Percentiles rank a stretch among this genome's conserved stretches.
phyloP scores from a whole-genome alignment of 1,140 invertebrate genomes.

The Drosophila lacertosa region DNA sequence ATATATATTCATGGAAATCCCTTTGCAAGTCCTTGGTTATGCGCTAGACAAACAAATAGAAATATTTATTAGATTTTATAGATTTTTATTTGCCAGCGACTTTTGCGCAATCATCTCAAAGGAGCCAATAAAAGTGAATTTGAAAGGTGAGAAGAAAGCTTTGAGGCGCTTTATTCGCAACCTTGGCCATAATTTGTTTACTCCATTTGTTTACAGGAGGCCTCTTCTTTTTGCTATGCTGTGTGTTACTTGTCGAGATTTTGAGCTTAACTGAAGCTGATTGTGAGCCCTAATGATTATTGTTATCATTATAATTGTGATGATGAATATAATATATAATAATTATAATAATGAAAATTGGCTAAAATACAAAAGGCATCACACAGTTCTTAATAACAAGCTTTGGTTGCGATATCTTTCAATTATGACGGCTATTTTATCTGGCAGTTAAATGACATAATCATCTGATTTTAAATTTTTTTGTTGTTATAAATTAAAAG shows the following conservation, averaged over 20 bases:
- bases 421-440: too few relatives aligned
- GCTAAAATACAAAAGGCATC: too few relatives aligned
- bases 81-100: slow-evolving; percentile 3
- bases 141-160: neutral
- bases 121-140: slow-evolving; percentile 9
- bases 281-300: too few relatives aligned
- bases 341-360: too few relatives aligned
- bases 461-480: too few relatives aligned
- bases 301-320: too few relatives aligned
- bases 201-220: neutral
- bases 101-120: slow-evolving; percentile 6
- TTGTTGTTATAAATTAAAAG: too few relatives aligned
- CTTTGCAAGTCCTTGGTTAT: slow-evolving; percentile 12
- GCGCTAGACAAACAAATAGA: slow-evolving; percentile 34
- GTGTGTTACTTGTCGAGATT: neutral
- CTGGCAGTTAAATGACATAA: too few relatives aligned
- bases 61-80: slow-evolving; percentile 57
- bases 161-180: neutral
- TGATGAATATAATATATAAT: too few relatives aligned
- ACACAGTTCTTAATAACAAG: too few relatives aligned
- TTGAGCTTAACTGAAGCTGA: neutral
- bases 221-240: neutral
- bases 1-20: slow-evolving; percentile 31
- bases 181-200: neutral
- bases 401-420: too few relatives aligned